A percentile compares a stretch with the other conserved stretches of the same genome.
These are phyloP conservation scores for Lepilemur septentrionalis DNA, from an alignment of 2,797 vertebrate genomes.

Conservation along the genomic window DNA sequence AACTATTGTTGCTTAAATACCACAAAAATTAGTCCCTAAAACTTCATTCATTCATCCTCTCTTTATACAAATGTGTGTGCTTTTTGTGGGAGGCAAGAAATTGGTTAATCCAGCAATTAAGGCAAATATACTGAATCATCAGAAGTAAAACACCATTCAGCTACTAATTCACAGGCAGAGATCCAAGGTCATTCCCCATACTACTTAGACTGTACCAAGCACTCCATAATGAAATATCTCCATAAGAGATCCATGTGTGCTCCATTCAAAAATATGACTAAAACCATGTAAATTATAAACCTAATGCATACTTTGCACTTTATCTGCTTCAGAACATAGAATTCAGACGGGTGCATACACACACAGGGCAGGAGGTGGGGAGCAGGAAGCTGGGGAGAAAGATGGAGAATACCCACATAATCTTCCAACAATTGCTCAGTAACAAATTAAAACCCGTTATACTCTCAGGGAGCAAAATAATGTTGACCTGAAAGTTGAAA, in stretches of 20 bases:
- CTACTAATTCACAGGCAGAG: constrained; percentile 70
- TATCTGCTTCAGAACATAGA: neutral
- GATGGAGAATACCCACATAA: neutral
- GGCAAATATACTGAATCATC: constrained; percentile 77
- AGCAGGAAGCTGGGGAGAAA: neutral
- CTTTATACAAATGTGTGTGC: constrained; percentile 57
- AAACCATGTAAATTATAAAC: neutral
- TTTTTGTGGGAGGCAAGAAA: constrained; percentile 67
- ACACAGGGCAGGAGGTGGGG: neutral
- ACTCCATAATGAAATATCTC: constrained; percentile 30
- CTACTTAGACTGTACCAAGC: neutral
- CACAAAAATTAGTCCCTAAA: constrained; percentile 66
- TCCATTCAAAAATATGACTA: constrained; percentile 6
- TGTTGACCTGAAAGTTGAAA: neutral
- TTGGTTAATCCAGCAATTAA: constrained; percentile 79
- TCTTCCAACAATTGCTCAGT: neutral
- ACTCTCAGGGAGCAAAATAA: neutral
- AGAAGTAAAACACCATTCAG: constrained; percentile 79
- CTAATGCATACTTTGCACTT: neutral
- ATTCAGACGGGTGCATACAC: neutral
- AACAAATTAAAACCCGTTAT: neutral
- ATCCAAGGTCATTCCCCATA: constrained; percentile 54
- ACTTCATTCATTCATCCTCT: constrained; percentile 63
- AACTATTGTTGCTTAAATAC: constrained; percentile 72
- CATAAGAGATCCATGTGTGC: neutral